Evolutionary conservation across 2,113 vertebrate species (phyloP), one percentile per base, ranked within the genome.

Genomic region (Microtus montanus): DNA sequence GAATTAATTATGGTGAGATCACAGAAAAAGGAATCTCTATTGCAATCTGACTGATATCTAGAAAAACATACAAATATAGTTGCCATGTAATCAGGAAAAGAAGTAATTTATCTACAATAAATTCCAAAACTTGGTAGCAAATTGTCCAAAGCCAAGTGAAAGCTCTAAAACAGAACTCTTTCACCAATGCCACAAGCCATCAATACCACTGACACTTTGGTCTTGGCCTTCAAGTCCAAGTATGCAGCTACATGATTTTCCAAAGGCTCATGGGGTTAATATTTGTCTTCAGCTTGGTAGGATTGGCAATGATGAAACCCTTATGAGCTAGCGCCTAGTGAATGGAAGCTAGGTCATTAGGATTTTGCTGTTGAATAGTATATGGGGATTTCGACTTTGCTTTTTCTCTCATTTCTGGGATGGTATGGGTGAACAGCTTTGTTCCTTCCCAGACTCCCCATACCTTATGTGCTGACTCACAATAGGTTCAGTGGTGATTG

Each of bases 51-150:
- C 61, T 52, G 61, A 38, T 41, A 2, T 68, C 38, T 35, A 38
- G 68, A 87, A 91, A 85, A 85, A 24, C 0, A 14, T 70, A 24
- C 9, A 70, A 73, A 3, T 2, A 24, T 61, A 5, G 49, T 63
- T 0, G 13, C 6, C 6, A 19, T 33, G 24, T 77, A 30, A 49
- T 22, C 5, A 75, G 35, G 88, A 52, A 70, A 14, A 2, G 0
- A 38, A 61, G 38, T 24, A 41, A 17, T 41, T 14, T 10, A 0
- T 64, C 3, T 54, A 17, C 10, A n/a, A 38, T 82, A 35, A 52
- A 58, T n/a, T 88, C 24, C 47, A 71, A 41, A 77, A 15, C 35
- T 19, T 52, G 5, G 3, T 44, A 70, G 58, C 2, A 38, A 87
- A 80, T 77, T 41, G 15, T 33, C 38, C 44, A 28, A 35, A 87